phyloP scores from a whole-genome alignment of 2,797 vertebrate genomes.

The Argyrosomus regius region DNA sequence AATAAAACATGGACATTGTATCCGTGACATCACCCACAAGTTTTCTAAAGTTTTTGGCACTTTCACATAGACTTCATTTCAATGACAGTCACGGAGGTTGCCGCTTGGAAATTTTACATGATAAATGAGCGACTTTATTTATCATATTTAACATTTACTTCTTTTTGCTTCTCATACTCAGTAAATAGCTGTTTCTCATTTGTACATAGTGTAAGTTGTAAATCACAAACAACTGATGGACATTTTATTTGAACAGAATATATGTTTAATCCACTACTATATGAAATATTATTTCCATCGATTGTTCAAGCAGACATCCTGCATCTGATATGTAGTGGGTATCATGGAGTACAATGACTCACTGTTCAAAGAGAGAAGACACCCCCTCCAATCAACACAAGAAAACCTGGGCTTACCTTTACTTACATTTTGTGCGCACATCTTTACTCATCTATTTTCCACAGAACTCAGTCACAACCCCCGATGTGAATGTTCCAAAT shows the following conservation, averaged over 20 bases:
- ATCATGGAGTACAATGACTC: constrained; percentile 32
- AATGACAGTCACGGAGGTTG: too few species aligned
- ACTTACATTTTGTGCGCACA: neutral
- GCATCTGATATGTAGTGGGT: neutral
- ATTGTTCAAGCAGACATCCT: constrained; percentile 11
- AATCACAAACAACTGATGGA: too few species aligned
- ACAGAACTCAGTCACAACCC: neutral
- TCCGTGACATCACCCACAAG: too few species aligned
- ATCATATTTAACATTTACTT: neutral
- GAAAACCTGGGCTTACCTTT: constrained; percentile 7
- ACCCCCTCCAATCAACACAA: neutral
- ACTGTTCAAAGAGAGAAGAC: constrained; percentile 8
- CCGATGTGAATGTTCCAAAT: neutral
- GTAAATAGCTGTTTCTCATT: too few species aligned
- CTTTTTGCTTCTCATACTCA: neutral
- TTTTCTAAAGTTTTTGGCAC: too few species aligned
- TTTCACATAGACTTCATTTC: too few species aligned
- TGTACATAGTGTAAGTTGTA: too few species aligned
- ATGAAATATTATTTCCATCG: constrained; percentile 8
- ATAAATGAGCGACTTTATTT: neutral
- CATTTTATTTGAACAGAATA: neutral
- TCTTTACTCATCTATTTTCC: constrained; percentile 16
- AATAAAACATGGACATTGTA: too few species aligned
- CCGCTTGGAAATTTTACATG: too few species aligned
- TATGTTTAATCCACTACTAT: neutral